A percentile compares a stretch with the other conserved stretches of the same genome.
phyloP scores from a whole-genome alignment of 2,113 vertebrate species.

The Dromas ardeola region DNA sequence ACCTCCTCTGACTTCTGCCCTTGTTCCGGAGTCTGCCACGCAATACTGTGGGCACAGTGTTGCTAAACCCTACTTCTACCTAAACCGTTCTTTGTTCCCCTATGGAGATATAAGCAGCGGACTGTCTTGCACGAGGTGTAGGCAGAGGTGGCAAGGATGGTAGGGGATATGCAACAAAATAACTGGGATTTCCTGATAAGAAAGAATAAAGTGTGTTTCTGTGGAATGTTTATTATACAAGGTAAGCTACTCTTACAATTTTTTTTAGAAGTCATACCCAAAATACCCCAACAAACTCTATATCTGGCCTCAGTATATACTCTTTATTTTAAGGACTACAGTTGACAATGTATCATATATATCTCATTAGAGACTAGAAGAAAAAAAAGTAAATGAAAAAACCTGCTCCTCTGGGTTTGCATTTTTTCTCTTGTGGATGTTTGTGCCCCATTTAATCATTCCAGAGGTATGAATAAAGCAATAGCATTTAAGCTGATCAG shows the following conservation, averaged over 20 bases:
- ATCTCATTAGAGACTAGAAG: not conserved
- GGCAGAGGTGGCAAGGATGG: not conserved
- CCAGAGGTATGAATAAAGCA: not conserved
- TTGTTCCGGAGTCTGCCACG: accelerated
- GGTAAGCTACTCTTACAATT: not conserved
- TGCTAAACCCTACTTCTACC: not conserved
- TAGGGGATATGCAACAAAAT: not conserved
- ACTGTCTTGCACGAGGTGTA: not conserved
- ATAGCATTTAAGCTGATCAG: not conserved
- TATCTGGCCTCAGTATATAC: not conserved
- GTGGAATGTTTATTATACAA: not conserved
- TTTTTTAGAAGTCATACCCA: not conserved
- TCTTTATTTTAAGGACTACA: not conserved
- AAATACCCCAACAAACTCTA: not conserved
- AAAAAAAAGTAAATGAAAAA: not conserved
- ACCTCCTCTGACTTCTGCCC: not conserved
- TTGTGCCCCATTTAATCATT: not conserved
- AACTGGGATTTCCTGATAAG: not conserved
- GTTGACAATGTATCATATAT: not conserved
- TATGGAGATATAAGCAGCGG: not conserved
- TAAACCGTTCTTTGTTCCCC: not conserved
- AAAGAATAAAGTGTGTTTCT: not conserved
- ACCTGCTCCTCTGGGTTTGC: not conserved
- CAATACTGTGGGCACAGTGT: too few species aligned
- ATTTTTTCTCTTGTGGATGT: not conserved